Conservation (phyloP, 2,888 invertebrate species). For the Caradrina clavipalpis region DNA sequence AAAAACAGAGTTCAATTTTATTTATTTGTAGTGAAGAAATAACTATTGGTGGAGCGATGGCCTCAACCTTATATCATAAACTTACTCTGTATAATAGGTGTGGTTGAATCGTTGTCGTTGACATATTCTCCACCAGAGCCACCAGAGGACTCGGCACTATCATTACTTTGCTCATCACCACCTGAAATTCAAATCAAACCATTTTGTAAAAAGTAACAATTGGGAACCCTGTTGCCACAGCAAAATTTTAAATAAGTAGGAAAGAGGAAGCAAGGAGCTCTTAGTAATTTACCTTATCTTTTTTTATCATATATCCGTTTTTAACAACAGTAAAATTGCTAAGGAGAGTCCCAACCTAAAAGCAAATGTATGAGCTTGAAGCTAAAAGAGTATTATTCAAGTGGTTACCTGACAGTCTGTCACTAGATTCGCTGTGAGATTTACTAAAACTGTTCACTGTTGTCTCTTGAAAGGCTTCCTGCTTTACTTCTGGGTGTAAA, state of each 20-base stretch:
- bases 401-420: conserved; percentile 72
- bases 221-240: too few species aligned
- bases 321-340: too few species aligned
- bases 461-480: conserved; percentile 71
- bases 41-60: too few species aligned
- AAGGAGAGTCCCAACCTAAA: not conserved
- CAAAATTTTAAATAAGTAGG: too few species aligned
- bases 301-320: too few species aligned
- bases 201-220: too few species aligned
- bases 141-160: conserved; percentile 71
- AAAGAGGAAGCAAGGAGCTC: too few species aligned
- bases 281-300: too few species aligned
- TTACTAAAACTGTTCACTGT: conserved; percentile 64
- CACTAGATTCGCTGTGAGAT: conserved; percentile 65
- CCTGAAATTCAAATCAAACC: conserved; percentile 65
- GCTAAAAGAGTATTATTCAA: not conserved
- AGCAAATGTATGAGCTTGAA: not conserved
- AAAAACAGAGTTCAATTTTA: too few species aligned
- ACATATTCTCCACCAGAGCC: conserved; percentile 72
- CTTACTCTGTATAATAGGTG: conserved; percentile 74
- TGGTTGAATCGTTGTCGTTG: conserved; percentile 69
- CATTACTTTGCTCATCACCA: conserved; percentile 67
- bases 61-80: not conserved
- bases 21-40: too few species aligned
- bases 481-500: conserved; percentile 73